Evolutionary conservation across 2,888 invertebrate genomes (phyloP).

Genomic region (Eugnorisma glareosa): DNA sequence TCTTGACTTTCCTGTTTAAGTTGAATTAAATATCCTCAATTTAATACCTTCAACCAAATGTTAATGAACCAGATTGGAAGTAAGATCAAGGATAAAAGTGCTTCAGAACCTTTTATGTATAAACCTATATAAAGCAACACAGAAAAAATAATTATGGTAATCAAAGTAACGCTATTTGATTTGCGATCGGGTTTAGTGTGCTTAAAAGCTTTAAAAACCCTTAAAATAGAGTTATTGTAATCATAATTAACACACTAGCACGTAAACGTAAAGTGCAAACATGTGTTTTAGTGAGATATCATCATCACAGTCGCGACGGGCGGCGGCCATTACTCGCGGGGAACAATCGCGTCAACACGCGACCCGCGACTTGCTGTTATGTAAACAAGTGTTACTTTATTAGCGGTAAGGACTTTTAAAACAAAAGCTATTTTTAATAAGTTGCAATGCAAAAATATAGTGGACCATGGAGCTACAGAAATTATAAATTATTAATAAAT

Average conservation of each 20-base stretch:
- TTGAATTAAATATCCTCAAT: neutral
- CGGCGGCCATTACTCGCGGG: slow-evolving; percentile 27
- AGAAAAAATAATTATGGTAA: neutral
- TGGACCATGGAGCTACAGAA: neutral
- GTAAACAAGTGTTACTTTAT: slow-evolving; percentile 37
- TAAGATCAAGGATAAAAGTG: neutral
- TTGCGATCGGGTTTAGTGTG: neutral
- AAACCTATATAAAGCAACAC: neutral
- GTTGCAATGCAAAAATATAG: neutral
- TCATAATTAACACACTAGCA: slow-evolving; percentile 33
- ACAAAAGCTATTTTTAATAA: neutral
- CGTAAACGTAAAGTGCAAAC: slow-evolving; percentile 45
- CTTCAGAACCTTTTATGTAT: neutral
- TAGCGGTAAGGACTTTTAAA: neutral
- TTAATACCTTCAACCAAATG: neutral
- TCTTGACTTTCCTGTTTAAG: neutral
- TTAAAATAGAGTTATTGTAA: slow-evolving; percentile 2
- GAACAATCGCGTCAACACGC: slow-evolving; percentile 38
- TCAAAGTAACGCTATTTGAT: neutral
- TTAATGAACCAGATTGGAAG: neutral
- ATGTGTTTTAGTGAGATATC: slow-evolving; percentile 30
- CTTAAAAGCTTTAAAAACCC: neutral
- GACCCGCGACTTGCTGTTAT: slow-evolving; percentile 27
- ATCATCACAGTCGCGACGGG: slow-evolving; percentile 1
- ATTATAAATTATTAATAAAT: neutral